phyloP scores from a whole-genome alignment of 2,797 vertebrate species.

The Microctenopoma lineatum region DNA sequence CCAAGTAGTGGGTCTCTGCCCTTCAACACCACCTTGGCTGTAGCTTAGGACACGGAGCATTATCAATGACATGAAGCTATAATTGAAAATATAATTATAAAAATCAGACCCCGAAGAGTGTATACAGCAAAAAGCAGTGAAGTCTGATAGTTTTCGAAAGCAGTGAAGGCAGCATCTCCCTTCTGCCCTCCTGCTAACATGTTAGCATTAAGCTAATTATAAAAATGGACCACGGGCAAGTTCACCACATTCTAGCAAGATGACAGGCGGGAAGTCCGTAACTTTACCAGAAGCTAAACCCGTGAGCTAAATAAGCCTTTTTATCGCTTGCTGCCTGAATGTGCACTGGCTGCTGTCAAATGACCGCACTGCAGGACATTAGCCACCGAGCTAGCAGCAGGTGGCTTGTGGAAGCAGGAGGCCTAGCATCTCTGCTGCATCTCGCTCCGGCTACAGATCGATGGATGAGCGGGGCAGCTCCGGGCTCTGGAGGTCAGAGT shows the following conservation, averaged over 20 bases:
- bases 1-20: not conserved
- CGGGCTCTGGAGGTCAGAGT: not conserved
- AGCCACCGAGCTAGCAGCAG: constrained; percentile 58
- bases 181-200: constrained; percentile 55
- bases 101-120: fast-evolving
- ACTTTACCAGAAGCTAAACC: not conserved
- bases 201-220: constrained; percentile 60
- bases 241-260: not conserved
- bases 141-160: not conserved
- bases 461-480: not conserved
- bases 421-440: constrained; percentile 61
- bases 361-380: constrained; percentile 54
- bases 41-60: not conserved
- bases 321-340: not conserved
- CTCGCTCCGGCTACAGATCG: constrained; percentile 11
- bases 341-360: constrained; percentile 26
- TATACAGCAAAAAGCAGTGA: not conserved
- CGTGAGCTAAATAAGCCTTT: not conserved
- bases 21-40: constrained; percentile 16
- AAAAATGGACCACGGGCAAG: constrained; percentile 50
- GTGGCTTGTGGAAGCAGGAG: constrained; percentile 8
- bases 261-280: not conserved
- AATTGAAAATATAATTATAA: not conserved
- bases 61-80: fast-evolving
- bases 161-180: constrained; percentile 48